phyloP scores from a whole-genome alignment of 2,888 invertebrate species.

The Prenolepis imparis region DNA sequence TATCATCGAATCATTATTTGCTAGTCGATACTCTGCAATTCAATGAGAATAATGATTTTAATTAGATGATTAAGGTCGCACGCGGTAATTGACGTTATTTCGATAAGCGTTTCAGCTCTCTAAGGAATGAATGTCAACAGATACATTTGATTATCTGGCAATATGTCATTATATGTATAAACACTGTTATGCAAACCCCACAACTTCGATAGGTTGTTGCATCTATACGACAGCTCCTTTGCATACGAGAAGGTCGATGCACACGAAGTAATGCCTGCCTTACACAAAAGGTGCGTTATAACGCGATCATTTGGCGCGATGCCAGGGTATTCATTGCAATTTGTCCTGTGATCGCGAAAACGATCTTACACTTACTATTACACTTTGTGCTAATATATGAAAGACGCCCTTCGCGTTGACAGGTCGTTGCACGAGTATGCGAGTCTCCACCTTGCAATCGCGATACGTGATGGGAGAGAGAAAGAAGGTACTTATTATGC shows the following conservation, averaged over 20 bases:
- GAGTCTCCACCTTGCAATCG: slow-evolving; percentile 18
- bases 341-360: slow-evolving; percentile 60
- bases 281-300: slow-evolving; percentile 67
- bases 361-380: slow-evolving; percentile 30
- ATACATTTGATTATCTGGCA: background rate
- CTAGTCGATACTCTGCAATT: background rate
- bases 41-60: slow-evolving; percentile 49
- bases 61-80: slow-evolving; percentile 33
- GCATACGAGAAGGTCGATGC: slow-evolving; percentile 76
- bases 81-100: slow-evolving; percentile 26
- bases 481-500: slow-evolving; percentile 22
- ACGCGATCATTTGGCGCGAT: slow-evolving; percentile 64
- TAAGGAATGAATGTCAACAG: slow-evolving; percentile 48
- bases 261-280: slow-evolving; percentile 70
- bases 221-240: slow-evolving; percentile 62
- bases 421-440: background rate
- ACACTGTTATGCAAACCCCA: slow-evolving; percentile 48
- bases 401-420: slow-evolving; percentile 13
- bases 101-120: slow-evolving; percentile 46
- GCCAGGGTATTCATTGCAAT: slow-evolving; percentile 68
- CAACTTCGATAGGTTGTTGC: slow-evolving; percentile 62
- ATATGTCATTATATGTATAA: slow-evolving; percentile 32
- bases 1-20: slow-evolving; percentile 9
- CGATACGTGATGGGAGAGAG: background rate
- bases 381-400: background rate